Evolutionary conservation across 2,888 invertebrate genomes (phyloP).

Genomic region (Serripes groenlandicus): DNA sequence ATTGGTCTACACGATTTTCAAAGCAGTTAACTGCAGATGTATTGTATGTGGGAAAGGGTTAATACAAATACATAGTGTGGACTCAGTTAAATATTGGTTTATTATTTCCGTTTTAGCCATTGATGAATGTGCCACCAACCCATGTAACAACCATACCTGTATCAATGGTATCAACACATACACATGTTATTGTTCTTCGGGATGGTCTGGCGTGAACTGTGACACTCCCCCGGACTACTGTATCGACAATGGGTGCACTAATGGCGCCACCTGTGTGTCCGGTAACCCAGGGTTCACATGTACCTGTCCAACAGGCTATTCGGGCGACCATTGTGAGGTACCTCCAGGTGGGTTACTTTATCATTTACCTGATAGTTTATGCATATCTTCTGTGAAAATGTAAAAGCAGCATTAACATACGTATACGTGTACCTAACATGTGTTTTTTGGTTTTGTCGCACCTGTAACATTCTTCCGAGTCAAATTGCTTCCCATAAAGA

Average conservation of each 20-base stretch:
- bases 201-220: constrained; percentile 1
- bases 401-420: too few relatives aligned
- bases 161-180: not conserved
- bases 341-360: not conserved
- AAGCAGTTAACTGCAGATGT: too few relatives aligned
- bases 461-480: too few relatives aligned
- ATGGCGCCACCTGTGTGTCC: constrained; percentile 3
- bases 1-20: too few relatives aligned
- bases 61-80: too few relatives aligned
- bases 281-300: not conserved
- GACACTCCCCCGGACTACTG: not conserved
- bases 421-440: too few relatives aligned
- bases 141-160: constrained; percentile 16
- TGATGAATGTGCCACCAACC: constrained; percentile 5
- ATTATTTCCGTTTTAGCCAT: constrained; percentile 4
- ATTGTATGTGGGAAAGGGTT: too few relatives aligned
- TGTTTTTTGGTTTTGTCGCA: too few relatives aligned
- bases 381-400: too few relatives aligned
- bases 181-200: not conserved
- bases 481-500: too few relatives aligned
- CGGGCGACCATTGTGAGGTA: not conserved
- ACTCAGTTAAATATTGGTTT: too few relatives aligned
- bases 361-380: too few relatives aligned
- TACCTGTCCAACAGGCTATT: not conserved
- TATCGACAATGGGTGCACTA: not conserved